These are phyloP conservation scores for Staurois parvus DNA, from an alignment of 2,797 vertebrate species.

Conservation along the genomic window DNA sequence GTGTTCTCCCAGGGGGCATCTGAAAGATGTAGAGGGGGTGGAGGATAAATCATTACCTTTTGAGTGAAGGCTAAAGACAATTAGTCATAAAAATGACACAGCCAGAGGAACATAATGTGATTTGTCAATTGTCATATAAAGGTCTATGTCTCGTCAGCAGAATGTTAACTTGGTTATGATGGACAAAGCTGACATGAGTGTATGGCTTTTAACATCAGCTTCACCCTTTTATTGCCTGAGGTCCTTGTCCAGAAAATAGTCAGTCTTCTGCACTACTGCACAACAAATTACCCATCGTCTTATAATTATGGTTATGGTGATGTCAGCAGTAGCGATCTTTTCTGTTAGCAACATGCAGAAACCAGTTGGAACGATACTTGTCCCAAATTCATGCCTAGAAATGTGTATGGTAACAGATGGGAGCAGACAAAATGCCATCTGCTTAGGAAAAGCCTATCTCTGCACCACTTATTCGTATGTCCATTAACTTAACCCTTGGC, in stretches of 20 bases:
- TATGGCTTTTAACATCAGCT: neutral
- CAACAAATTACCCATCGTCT: constrained; percentile 9
- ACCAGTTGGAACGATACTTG: constrained; percentile 40
- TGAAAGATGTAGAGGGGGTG: constrained; percentile 8
- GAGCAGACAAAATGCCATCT: constrained; percentile 46
- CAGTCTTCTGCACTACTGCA: neutral
- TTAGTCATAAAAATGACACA: constrained; percentile 51
- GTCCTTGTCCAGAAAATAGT: neutral
- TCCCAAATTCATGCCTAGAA: constrained; percentile 40
- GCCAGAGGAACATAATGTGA: constrained; percentile 46
- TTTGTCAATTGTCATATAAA: constrained; percentile 38
- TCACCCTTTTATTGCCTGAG: neutral
- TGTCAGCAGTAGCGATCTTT: constrained; percentile 15
- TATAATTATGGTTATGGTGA: constrained; percentile 3
- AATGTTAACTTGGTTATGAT: constrained; percentile 53
- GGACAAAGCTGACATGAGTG: constrained; percentile 3
- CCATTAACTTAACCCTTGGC: constrained; percentile 34
- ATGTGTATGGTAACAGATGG: constrained; percentile 55
- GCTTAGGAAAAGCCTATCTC: constrained; percentile 22
- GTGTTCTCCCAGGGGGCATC: constrained; percentile 33
- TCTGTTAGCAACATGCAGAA: constrained; percentile 26
- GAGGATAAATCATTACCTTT: constrained; percentile 49
- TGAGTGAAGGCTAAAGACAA: constrained; percentile 53
- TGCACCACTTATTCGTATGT: constrained; percentile 35
- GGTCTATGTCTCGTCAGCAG: constrained; percentile 31